Evolutionary conservation across 2,797 vertebrate species (phyloP), one percentile per base, ranked within the genome.

Genomic region (Sebastolobus altivelis): DNA sequence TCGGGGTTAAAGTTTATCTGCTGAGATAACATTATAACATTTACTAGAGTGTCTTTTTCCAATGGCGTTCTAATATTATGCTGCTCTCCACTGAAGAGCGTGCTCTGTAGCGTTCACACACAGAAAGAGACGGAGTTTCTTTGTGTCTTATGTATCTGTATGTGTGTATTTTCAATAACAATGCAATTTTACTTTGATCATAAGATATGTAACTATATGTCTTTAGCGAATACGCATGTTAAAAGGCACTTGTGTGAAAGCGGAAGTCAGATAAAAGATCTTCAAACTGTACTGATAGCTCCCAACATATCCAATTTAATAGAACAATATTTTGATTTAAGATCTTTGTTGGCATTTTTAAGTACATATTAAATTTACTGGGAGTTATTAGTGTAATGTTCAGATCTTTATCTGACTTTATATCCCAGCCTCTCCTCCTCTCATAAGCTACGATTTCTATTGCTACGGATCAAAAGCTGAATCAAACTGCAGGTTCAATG

Each of bases 11-110:
- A 86, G 84, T 88, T 86, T 90, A 92, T 91, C 90, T 79, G 54
- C 59, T 73, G 63, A 88, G 88, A 90, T 91, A 93, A 90, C 87
- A 82, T 79, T 84, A 83, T 72, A 85, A 79, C 81, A 83, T 83
- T 90, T 75, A 65, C 77, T 56, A 43, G 49, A 69, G 72, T 80
- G 65, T 75, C 80, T 75, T 79, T 83, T 79, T 65, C 72, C 56
- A 62, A 12, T 71, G 72, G 13, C 52, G 31, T 60, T 75, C 69
- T 27, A 66, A 35, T 70, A 65, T 54, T 62, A 13, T 79, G 18
- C 43, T 61, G 20, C 63, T 77, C 52, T 66, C 35, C 46, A 12
- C 20, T 18, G 18, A 79, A 27, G 54, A 18, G 25, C 20, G 4
- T 54, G 62, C 33, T 31, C 33, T 38, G 16, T 35, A 9, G 75